Base-by-base conservation (phyloP, 2,113 vertebrate genomes). In the Campylorhamphus procurvoides region DNA sequence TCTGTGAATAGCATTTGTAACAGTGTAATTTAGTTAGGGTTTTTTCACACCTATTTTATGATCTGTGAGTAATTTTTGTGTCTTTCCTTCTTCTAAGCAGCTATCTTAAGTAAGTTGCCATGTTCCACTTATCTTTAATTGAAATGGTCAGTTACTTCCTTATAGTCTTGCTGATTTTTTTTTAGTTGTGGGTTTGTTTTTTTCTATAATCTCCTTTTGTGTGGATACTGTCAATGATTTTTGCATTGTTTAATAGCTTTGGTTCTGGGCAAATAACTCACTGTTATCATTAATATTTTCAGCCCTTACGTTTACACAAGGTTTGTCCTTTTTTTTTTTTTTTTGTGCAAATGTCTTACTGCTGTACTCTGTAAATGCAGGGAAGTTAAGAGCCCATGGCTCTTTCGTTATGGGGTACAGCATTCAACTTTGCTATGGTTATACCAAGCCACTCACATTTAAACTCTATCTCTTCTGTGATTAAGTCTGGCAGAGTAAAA, bases 31-130 rank as follows among this genome's bases (percentile, higher is more conserved):
- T 71, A 42, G 10, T 56, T 52, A 37, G 7, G 1, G 12, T 79
- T 68, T 42, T 89, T 73, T 72, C 55, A 19, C 11, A 33, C 24
- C 17, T 53, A 4, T 37, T 92, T 67, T 83, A 58, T 66, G 33
- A 50, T 10, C 39, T 80, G 22, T 56, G 29, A 89, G 9, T 76
- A 69, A 18, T 37, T 68, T 93, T 69, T 83, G 6, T 77, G 8
- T 84, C 33, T 69, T 86, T 86, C 42, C 16, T 55, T 14, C 29
- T 78, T 88, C 80, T 63, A 69, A 87, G 63, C 31, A 33, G 27
- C 59, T 77, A 6, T 8, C 6, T 1, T 28, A 37, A 39, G 18
- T 78, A 29, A 67, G 12, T 31, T 85, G 24, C 37, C 0, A 0
- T 12, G 8, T 66, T 81, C 15, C 9, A 31, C 2, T 46, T 53